A percentile compares a stretch with the other conserved stretches of the same genome.
Evolutionary conservation across 2,797 vertebrate genomes (phyloP).

Genomic region (Alcedo quadribrachys): DNA sequence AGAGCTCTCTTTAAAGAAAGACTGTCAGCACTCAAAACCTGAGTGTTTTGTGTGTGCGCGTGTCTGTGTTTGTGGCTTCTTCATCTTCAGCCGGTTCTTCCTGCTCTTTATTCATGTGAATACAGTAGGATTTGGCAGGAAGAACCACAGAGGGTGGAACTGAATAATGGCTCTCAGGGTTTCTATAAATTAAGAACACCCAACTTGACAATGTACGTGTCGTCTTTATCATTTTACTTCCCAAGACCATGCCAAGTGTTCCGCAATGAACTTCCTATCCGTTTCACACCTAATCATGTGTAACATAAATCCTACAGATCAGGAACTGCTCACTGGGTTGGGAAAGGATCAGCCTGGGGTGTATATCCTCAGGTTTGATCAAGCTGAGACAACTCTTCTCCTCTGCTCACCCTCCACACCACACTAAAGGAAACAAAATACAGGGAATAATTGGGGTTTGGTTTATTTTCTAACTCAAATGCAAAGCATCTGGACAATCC

Average conservation of each 20-base stretch:
- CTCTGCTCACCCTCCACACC: not conserved
- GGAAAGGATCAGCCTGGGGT: constrained; percentile 4
- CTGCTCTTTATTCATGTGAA: constrained; percentile 46
- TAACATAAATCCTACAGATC: constrained; percentile 72
- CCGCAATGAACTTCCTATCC: constrained; percentile 75
- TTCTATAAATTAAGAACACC: constrained; percentile 73
- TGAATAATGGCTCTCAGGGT: constrained; percentile 59
- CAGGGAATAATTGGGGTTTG: not conserved
- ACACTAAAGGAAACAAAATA: not conserved
- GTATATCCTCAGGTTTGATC: constrained; percentile 38
- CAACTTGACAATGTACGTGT: constrained; percentile 64
- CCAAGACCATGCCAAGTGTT: constrained; percentile 20
- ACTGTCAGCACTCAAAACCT: constrained; percentile 2
- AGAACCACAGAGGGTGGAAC: not conserved
- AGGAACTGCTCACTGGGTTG: constrained; percentile 43
- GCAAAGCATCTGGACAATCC: not conserved
- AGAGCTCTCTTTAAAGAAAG: constrained; percentile 16
- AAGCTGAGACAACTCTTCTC: not conserved
- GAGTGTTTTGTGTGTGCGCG: not conserved
- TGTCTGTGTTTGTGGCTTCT: not conserved
- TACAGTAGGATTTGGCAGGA: constrained; percentile 57
- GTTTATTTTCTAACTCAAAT: not conserved
- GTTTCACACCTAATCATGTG: constrained; percentile 73
- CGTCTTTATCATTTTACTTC: constrained; percentile 71
- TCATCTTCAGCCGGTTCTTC: constrained; percentile 55